Evolutionary conservation across 2,888 invertebrate species (phyloP).

Genomic region (Eristalis tenax): DNA sequence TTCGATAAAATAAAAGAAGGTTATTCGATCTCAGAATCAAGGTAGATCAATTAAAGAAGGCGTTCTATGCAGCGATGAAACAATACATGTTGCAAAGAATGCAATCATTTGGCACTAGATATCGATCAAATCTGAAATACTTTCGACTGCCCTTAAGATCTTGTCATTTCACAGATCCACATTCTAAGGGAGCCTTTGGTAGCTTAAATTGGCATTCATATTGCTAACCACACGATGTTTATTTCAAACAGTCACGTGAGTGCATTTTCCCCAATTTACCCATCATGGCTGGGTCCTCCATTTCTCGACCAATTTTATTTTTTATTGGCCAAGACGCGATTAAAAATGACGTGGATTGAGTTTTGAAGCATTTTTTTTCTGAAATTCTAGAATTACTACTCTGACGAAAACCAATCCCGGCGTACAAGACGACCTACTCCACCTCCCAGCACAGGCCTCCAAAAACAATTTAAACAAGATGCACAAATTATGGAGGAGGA

Average conservation of each 20-base stretch:
- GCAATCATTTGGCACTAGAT: no score
- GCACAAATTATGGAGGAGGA: constrained; percentile 64
- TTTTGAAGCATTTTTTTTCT: neutral
- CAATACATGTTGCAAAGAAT: no score
- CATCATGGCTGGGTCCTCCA: neutral
- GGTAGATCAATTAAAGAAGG: no score
- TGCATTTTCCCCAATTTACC: neutral
- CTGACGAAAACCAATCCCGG: constrained; percentile 1
- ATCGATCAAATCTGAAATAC: no score
- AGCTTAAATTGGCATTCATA: neutral
- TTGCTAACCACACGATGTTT: neutral
- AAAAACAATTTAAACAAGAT: constrained; percentile 65
- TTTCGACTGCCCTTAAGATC: no score
- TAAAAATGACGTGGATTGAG: neutral
- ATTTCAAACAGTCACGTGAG: neutral
- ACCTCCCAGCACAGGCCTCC: constrained; percentile 34
- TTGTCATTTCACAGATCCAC: no score
- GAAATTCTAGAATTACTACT: constrained; percentile 36
- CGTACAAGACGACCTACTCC: constrained; percentile 27
- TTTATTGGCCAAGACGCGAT: neutral
- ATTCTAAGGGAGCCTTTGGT: no score
- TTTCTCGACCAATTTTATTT: neutral
- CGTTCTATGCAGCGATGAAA: no score
- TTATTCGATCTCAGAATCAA: no score
- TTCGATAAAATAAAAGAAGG: no score